Percentiles rank a stretch among this genome's conserved stretches.
phyloP scores from a whole-genome alignment of 1,140 invertebrate genomes.

The Drosophila hydei region DNA sequence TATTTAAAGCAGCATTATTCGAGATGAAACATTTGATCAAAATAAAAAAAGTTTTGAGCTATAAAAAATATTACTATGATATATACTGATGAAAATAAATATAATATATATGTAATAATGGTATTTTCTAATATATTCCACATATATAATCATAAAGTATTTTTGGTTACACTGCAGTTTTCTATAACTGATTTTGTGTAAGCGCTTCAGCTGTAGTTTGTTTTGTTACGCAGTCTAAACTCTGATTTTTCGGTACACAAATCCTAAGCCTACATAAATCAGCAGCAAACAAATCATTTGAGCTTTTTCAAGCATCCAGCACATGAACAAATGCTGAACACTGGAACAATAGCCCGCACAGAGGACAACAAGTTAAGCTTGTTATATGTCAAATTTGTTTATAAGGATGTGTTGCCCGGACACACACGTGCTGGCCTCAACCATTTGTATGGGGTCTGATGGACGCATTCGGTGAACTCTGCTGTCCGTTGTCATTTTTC shows the following conservation, averaged over 20 bases:
- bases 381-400: slow-evolving; percentile 73
- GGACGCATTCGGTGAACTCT: slow-evolving; percentile 25
- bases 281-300: slow-evolving; percentile 66
- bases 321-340: background rate
- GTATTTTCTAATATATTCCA: too few species aligned
- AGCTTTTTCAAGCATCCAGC: slow-evolving; percentile 35
- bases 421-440: slow-evolving; percentile 34
- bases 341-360: slow-evolving; percentile 33
- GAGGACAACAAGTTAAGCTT: slow-evolving; percentile 72
- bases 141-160: background rate
- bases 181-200: background rate
- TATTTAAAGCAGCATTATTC: too few species aligned
- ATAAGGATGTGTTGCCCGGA: slow-evolving; percentile 38
- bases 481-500: slow-evolving; percentile 61
- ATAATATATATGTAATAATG: too few species aligned
- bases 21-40: too few species aligned
- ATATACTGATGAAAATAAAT: too few species aligned
- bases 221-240: background rate
- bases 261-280: slow-evolving; percentile 69
- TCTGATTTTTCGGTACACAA: slow-evolving; percentile 21
- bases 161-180: background rate
- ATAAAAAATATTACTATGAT: too few species aligned
- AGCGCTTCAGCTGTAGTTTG: background rate
- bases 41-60: too few species aligned
- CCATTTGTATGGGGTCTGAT: slow-evolving; percentile 14